phyloP scores from a whole-genome alignment of 2,888 invertebrate genomes.

The Brenthis daphne region DNA sequence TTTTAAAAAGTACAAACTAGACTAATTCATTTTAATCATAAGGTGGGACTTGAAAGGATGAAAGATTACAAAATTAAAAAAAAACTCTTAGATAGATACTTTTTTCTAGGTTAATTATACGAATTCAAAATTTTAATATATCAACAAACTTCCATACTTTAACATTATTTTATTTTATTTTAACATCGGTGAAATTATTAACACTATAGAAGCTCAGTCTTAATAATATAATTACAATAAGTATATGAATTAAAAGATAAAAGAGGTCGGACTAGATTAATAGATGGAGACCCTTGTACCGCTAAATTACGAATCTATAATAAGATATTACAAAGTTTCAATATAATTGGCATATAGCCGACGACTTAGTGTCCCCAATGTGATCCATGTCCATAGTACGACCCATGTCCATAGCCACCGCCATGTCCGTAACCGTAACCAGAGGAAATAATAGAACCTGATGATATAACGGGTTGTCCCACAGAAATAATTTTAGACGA shows the following conservation, averaged over 20 bases:
- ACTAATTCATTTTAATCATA: too few species aligned
- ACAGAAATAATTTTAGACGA: constrained; percentile 14
- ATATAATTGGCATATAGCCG: constrained; percentile 6
- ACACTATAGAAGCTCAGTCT: constrained; percentile 4
- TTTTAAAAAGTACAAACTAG: too few species aligned
- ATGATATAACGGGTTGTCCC: constrained; percentile 25
- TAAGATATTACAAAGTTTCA: not conserved
- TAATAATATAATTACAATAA: not conserved
- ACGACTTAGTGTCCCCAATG: constrained; percentile 22
- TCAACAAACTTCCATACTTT: too few species aligned
- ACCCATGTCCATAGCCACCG: constrained; percentile 17
- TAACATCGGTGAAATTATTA: not conserved
- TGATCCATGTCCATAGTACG: constrained; percentile 20
- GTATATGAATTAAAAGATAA: not conserved
- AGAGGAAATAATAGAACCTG: constrained; percentile 22
- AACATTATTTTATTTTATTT: not conserved
- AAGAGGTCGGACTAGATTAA: constrained; percentile 34
- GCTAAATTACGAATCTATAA: constrained; percentile 1
- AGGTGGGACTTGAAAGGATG: too few species aligned
- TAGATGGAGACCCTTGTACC: constrained; percentile 28
- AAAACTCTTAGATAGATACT: too few species aligned
- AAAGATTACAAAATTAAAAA: too few species aligned
- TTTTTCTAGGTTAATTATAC: too few species aligned
- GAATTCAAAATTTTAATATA: too few species aligned
- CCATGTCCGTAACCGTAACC: constrained; percentile 29